phyloP scores from a whole-genome alignment of 2,888 invertebrate genomes.

The Morpho deidamia region DNA sequence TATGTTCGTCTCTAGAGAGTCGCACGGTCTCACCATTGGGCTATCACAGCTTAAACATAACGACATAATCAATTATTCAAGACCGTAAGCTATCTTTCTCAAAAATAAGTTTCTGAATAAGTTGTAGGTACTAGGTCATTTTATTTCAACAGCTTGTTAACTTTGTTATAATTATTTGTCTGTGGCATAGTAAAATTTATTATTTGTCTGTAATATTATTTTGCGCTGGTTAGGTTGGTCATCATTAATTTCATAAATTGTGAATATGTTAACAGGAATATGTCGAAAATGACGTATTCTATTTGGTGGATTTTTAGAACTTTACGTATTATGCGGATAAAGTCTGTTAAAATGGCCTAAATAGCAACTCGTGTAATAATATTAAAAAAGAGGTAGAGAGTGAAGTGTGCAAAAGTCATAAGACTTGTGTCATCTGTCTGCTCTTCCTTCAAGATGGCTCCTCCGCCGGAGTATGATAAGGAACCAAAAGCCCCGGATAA shows the following conservation, averaged over 20 bases:
- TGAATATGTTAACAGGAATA: conserved; percentile 60
- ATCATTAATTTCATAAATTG: conserved; percentile 23
- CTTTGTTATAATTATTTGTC: background rate
- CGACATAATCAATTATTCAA: too few species aligned
- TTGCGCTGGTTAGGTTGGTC: background rate
- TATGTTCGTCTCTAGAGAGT: too few species aligned
- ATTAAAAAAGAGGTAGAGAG: conserved; percentile 44
- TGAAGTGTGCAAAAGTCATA: conserved; percentile 72
- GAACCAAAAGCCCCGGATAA: conserved; percentile 87
- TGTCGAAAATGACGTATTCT: conserved; percentile 69
- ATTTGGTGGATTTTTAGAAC: conserved; percentile 62
- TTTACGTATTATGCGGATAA: conserved; percentile 40
- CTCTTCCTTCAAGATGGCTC: conserved; percentile 85
- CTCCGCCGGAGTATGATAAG: conserved; percentile 87
- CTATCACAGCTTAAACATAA: too few species aligned
- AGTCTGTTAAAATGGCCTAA: conserved; percentile 53
- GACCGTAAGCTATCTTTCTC: too few species aligned
- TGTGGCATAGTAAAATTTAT: background rate
- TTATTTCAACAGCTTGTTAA: too few species aligned
- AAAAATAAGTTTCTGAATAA: too few species aligned
- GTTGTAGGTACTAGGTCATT: too few species aligned
- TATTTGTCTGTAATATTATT: background rate
- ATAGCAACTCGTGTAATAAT: conserved; percentile 52
- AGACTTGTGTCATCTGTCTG: conserved; percentile 79
- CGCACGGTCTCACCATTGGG: too few species aligned